Percentiles rank a stretch among this genome's conserved stretches.
phyloP scores from a whole-genome alignment of 2,113 vertebrate species.

The Leptocoma aspasia region DNA sequence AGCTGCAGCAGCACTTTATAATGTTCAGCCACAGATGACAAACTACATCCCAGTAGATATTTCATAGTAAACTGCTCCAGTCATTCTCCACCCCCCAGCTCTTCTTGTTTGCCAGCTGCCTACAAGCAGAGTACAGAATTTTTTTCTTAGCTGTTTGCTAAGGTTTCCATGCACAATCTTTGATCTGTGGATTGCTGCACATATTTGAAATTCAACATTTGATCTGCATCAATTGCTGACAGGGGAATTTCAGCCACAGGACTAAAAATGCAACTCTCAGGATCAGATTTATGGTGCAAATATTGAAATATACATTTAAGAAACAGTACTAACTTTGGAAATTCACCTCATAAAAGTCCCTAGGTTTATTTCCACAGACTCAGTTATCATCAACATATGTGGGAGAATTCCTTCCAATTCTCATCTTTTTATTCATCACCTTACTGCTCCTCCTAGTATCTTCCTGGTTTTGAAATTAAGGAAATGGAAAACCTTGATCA shows the following conservation, averaged over 20 bases:
- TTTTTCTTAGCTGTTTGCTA: neutral
- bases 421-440: neutral
- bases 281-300: neutral
- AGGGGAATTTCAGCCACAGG: neutral
- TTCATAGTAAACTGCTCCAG: neutral
- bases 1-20: neutral
- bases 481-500: neutral
- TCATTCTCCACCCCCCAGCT: neutral
- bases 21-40: neutral
- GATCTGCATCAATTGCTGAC: neutral
- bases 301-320: neutral
- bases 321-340: neutral
- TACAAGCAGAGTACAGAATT: neutral
- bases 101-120: neutral
- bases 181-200: neutral
- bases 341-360: neutral
- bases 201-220: constrained; percentile 3
- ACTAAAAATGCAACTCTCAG: neutral
- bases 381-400: neutral
- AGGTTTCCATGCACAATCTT: neutral
- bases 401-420: neutral
- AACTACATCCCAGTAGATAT: neutral
- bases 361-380: neutral
- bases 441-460: neutral
- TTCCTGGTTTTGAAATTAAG: neutral